Evolutionary conservation across 1,140 invertebrate species (phyloP), one percentile per base, ranked within the genome.

Genomic region (Amyelois transitella): DNA sequence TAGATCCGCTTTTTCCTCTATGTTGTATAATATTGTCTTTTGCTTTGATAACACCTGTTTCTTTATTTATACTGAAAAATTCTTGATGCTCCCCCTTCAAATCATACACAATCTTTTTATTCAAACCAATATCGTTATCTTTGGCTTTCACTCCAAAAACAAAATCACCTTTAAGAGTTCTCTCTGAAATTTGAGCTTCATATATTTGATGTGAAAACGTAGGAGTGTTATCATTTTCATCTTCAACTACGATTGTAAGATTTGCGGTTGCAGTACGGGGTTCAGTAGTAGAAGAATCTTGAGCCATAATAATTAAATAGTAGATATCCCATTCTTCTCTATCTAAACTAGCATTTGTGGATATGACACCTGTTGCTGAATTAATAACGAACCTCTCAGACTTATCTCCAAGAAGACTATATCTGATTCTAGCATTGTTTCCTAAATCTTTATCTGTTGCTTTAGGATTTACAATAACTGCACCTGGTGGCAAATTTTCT

Each of bases 141-240:
- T 88, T 85, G 0, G 96, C 96, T 81, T 93, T 93, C 0, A 94
- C 94, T 8, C 96, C 96, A 85, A 96, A 96, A 14, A 98, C 95
- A 87, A 97, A 98, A 70, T 93, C 91, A 81, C 94, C 94, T 43
- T 91, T 85, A 60, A 91, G 88, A 1, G 93, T 96, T 6, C 91
- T 90, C 66, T 96, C 95, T 0, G 96, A 94, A 47, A 97, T 92
- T 52, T 94, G 93, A 3, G 96, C 92, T 51, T 92, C 92, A 72
- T 95, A 96, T 49, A 90, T 88, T 1, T 90, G 83, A 58, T 92
- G 90, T 1, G 92, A 90, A 81, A 98, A 97, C 44, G 88, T 89
- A 0, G 97, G 97, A 10, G 92, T 90, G 77, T 97, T 97, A 78
- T 98, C 97, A 81, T 98, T 98, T 63, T 94, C 92, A 83, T 98